Conservation (phyloP, 2,888 invertebrate genomes). For the Cyclophora albipunctata region DNA sequence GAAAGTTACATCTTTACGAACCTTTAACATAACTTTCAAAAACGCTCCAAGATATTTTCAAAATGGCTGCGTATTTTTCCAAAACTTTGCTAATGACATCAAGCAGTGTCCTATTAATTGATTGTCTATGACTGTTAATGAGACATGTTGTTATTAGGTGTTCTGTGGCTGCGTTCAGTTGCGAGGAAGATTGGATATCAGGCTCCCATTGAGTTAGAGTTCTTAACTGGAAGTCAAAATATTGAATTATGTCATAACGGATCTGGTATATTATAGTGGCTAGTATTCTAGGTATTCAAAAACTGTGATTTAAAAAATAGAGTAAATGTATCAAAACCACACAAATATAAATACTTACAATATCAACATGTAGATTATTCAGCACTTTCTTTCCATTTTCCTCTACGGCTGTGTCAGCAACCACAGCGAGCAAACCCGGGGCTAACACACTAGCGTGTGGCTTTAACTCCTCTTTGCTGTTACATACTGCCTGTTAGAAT, state of each 20-base stretch:
- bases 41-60: constrained; percentile 27
- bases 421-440: neutral
- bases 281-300: no score
- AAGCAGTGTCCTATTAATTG: constrained; percentile 22
- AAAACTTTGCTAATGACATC: constrained; percentile 26
- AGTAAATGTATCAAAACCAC: no score
- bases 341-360: constrained; percentile 1
- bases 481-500: neutral
- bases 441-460: neutral
- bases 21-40: constrained; percentile 30
- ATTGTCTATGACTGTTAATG: constrained; percentile 13
- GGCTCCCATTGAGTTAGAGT: neutral
- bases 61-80: constrained; percentile 22
- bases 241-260: no score
- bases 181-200: neutral
- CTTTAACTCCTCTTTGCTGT: neutral
- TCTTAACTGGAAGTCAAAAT: neutral
- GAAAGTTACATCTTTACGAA: constrained; percentile 9
- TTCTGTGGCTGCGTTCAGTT: constrained; percentile 21
- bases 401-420: neutral
- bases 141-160: constrained; percentile 31
- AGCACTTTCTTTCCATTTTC: neutral
- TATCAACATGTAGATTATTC: neutral
- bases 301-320: no score
- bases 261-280: no score